Percentiles rank a stretch among this genome's conserved stretches.
Evolutionary conservation across 2,797 vertebrate species (phyloP).

Genomic region (Eidolon dupreanum): DNA sequence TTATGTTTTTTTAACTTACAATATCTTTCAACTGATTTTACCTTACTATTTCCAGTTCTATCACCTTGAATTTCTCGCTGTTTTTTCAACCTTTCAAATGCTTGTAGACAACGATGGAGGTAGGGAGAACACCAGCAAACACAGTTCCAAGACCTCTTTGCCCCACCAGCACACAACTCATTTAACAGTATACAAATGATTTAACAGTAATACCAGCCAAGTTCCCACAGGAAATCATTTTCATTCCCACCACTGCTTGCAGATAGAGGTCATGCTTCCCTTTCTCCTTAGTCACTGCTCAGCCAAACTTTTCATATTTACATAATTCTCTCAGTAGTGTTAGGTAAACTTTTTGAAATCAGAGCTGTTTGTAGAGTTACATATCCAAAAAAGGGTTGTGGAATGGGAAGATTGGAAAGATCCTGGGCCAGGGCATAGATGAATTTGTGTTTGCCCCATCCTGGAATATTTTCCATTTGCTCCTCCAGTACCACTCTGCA

Average conservation of each 20-base stretch:
- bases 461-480: background rate
- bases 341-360: constrained; percentile 78
- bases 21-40: constrained; percentile 54
- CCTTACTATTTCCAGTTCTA: constrained; percentile 30
- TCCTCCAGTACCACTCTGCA: background rate
- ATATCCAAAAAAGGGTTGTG: background rate
- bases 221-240: constrained; percentile 81
- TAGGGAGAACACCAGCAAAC: constrained; percentile 75
- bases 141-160: constrained; percentile 78
- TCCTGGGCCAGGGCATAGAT: background rate
- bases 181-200: constrained; percentile 83
- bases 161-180: constrained; percentile 80
- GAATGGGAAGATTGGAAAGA: background rate
- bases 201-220: constrained; percentile 76
- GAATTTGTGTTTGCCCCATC: background rate
- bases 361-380: constrained; percentile 59
- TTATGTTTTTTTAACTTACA: constrained; percentile 47
- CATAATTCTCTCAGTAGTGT: constrained; percentile 77
- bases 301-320: constrained; percentile 81
- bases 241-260: constrained; percentile 79
- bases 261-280: constrained; percentile 80
- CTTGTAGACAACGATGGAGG: constrained; percentile 73
- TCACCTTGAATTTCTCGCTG: constrained; percentile 68
- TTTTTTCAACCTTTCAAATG: constrained; percentile 72
- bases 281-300: constrained; percentile 78